Evolutionary conservation across 2,113 vertebrate genomes (phyloP).

Genomic region (Atractosteus spatula): DNA sequence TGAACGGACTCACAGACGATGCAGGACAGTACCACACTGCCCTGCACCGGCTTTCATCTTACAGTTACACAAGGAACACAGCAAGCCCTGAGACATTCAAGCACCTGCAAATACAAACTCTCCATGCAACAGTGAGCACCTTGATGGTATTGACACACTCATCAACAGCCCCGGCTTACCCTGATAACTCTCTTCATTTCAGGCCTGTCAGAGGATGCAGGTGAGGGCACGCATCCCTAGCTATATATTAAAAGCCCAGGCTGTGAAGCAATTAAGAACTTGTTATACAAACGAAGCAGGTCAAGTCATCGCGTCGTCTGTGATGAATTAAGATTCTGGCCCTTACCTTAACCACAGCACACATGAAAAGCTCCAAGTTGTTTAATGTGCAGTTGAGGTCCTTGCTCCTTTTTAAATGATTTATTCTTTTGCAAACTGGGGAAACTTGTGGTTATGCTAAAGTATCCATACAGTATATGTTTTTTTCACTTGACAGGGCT

Average conservation of each 20-base stretch:
- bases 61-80: neutral
- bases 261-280: no score
- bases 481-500: no score
- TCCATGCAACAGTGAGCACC: neutral
- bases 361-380: no score
- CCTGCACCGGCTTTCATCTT: neutral
- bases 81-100: neutral
- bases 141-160: slow-evolving; percentile 3
- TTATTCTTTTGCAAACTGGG: no score
- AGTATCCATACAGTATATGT: no score
- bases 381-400: no score
- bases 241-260: neutral
- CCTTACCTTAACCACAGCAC: no score
- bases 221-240: neutral
- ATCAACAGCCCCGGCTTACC: neutral
- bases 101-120: neutral
- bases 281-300: no score
- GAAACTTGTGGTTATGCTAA: no score
- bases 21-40: neutral
- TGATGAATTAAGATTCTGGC: no score
- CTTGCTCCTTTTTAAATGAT: no score
- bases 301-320: no score
- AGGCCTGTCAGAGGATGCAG: neutral
- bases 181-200: slow-evolving; percentile 4
- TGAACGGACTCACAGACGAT: neutral